Base-by-base conservation (phyloP, 1,140 invertebrate species). In the Anastatus disparis region DNA sequence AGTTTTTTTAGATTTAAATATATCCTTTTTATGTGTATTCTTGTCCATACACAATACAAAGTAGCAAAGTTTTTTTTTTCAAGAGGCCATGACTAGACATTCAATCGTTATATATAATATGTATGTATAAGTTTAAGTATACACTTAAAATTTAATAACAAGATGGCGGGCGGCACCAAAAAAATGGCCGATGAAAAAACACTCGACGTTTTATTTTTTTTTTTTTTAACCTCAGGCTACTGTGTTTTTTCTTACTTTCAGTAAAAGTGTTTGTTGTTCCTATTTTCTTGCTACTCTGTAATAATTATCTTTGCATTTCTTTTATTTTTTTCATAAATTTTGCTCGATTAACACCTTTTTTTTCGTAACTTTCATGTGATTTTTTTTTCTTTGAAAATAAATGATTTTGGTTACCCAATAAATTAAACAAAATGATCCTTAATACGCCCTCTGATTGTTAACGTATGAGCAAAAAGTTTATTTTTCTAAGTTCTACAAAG, bases 21-120 rank as follows among this genome's bases (percentile, higher is more conserved):
- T 27, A 38, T 48, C 35, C 27, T 35, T 58, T 69, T 69, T 61
- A 71, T 38, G 59, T 75, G 70, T 75, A 75, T 67, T 68, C 55
- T n/a, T 74, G 65, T 52, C 50, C 52, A 65, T 74, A 74, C 62
- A 61, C 73, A 66, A 55, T 62, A 77, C 77, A 61, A 78, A 75
- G 63, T 74, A 80, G 78, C 80, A 80, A 81, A 82, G 77, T 52
- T 80, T 65, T 71, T 56, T 56, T 52, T 27, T 67, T 81, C 78
- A 76, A 83, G 84, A 85, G 84, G 83, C 85, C 84, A 84, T 85
- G 85, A 86, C 84, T 85, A 86, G 85, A 86, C 78, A 84, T 85
- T 84, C 76, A 83, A 84, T 82, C 81, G 77, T 81, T 78, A 78
- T 50, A 66, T 66, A 52, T 66, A 70, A 53, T 64, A 70, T n/a